Percentiles rank a stretch among this genome's conserved stretches.
Conservation (phyloP, 2,113 vertebrate genomes). For the Rousettus leschenaultii region DNA sequence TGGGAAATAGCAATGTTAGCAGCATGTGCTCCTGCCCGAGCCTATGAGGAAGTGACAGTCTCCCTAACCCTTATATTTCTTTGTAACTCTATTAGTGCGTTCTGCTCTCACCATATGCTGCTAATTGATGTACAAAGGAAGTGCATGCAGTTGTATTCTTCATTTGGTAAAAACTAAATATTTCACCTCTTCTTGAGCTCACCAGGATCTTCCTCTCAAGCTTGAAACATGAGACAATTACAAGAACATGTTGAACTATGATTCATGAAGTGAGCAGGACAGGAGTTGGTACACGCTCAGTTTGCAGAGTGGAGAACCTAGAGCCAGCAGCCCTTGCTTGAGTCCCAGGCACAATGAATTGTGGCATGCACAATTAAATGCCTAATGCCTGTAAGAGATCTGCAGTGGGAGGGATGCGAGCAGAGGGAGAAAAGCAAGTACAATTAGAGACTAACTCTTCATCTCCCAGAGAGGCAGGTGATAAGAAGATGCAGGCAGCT, state of each 20-base stretch:
- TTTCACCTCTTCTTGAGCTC: slow-evolving; percentile 72
- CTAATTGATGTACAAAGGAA: slow-evolving; percentile 77
- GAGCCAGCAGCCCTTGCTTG: slow-evolving; percentile 17
- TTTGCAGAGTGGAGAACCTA: slow-evolving; percentile 34
- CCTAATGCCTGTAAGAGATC: slow-evolving; percentile 41
- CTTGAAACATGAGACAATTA: slow-evolving; percentile 64
- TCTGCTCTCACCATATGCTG: slow-evolving; percentile 74
- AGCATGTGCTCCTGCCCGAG: slow-evolving; percentile 29
- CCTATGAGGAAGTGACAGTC: slow-evolving; percentile 32
- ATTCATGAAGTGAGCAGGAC: slow-evolving; percentile 49
- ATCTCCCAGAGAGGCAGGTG: background rate
- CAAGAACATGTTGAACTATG: slow-evolving; percentile 48
- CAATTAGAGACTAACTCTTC: background rate
- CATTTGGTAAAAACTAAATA: slow-evolving; percentile 77
- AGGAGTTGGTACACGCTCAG: background rate
- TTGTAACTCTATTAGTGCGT: slow-evolving; percentile 72
- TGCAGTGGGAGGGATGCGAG: background rate
- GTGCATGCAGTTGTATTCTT: slow-evolving; percentile 67
- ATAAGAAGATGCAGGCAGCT: background rate
- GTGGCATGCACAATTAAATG: slow-evolving; percentile 49
- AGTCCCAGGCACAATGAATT: slow-evolving; percentile 19
- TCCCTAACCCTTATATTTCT: slow-evolving; percentile 65
- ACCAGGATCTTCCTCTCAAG: slow-evolving; percentile 49
- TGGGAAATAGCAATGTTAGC: slow-evolving; percentile 57
- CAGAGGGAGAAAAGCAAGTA: slow-evolving; percentile 45